Percentiles rank a stretch among this genome's conserved stretches.
These are phyloP conservation scores for Aromia moschata DNA, from an alignment of 2,888 invertebrate genomes.

Conservation along the genomic window DNA sequence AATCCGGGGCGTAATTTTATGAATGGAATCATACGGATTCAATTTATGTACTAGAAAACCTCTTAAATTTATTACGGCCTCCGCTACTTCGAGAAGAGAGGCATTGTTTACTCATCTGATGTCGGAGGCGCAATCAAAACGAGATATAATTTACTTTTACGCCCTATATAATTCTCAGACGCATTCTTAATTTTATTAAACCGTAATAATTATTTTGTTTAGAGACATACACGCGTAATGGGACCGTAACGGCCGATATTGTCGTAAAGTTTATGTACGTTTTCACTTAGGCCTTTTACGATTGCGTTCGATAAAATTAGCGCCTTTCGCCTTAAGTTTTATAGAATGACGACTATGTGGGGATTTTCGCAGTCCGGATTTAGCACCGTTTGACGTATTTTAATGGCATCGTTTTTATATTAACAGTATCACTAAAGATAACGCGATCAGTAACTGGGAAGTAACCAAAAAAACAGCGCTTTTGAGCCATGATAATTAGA, in stretches of 20 bases:
- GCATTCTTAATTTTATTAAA: constrained; percentile 28
- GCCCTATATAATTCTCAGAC: constrained; percentile 18
- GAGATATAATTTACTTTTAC: constrained; percentile 23
- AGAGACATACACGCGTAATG: constrained; percentile 21
- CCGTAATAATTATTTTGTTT: constrained; percentile 20
- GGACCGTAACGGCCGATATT: constrained; percentile 19
- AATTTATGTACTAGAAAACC: too few relatives aligned
- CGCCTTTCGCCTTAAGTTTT: background rate
- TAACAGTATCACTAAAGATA: too few relatives aligned
- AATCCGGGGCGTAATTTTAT: too few relatives aligned
- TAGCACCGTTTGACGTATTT: too few relatives aligned
- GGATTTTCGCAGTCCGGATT: too few relatives aligned
- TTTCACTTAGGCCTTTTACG: constrained; percentile 22
- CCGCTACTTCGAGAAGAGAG: background rate
- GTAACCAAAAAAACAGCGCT: too few relatives aligned
- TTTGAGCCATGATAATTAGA: too few relatives aligned
- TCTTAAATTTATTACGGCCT: too few relatives aligned
- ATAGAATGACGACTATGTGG: constrained; percentile 9
- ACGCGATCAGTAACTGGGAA: too few relatives aligned
- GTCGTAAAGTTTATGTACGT: constrained; percentile 24
- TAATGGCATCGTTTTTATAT: too few relatives aligned
- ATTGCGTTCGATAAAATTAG: background rate
- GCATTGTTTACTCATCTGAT: constrained; percentile 7
- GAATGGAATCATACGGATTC: too few relatives aligned
- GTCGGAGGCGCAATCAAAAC: constrained; percentile 22